Percentiles rank a stretch among this genome's conserved stretches.
phyloP scores from a whole-genome alignment of 2,113 vertebrate species.

The Cheilinus undulatus region DNA sequence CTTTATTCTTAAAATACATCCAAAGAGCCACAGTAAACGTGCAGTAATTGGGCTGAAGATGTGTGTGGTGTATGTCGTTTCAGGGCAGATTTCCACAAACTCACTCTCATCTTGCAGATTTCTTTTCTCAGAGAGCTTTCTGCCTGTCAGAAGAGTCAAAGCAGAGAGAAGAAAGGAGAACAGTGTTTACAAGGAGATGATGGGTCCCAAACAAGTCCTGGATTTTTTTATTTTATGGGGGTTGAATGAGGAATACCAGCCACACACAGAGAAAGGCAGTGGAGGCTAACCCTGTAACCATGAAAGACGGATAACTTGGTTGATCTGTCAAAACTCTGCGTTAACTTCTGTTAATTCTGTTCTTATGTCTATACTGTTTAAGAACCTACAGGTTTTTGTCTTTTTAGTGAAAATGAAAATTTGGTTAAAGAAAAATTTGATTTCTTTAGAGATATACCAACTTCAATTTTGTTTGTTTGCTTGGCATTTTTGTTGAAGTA shows the following conservation, averaged over 20 bases:
- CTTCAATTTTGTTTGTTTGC: no score
- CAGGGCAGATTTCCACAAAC: constrained; percentile 13
- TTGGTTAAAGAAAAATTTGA: no score
- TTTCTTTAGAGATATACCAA: no score
- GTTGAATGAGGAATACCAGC: not conserved
- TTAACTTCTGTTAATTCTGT: no score
- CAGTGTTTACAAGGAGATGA: constrained; percentile 7
- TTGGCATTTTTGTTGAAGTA: no score
- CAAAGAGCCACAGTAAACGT: constrained; percentile 25
- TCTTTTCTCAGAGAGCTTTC: not conserved
- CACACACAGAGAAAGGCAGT: not conserved
- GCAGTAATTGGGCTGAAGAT: constrained; percentile 25
- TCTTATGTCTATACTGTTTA: no score
- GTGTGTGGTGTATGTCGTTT: not conserved
- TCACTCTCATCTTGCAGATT: constrained; percentile 4
- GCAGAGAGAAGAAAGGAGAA: not conserved
- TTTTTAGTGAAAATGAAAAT: no score
- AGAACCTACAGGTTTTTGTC: no score
- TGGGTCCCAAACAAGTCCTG: not conserved
- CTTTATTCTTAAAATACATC: constrained; percentile 21
- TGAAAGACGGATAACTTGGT: not conserved
- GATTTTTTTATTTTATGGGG: not conserved
- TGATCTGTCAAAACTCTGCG: no score
- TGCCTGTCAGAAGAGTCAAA: constrained; percentile 4
- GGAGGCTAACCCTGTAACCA: no score